Base-by-base conservation (phyloP, 2,797 vertebrate species). In the Meda fulgida region DNA sequence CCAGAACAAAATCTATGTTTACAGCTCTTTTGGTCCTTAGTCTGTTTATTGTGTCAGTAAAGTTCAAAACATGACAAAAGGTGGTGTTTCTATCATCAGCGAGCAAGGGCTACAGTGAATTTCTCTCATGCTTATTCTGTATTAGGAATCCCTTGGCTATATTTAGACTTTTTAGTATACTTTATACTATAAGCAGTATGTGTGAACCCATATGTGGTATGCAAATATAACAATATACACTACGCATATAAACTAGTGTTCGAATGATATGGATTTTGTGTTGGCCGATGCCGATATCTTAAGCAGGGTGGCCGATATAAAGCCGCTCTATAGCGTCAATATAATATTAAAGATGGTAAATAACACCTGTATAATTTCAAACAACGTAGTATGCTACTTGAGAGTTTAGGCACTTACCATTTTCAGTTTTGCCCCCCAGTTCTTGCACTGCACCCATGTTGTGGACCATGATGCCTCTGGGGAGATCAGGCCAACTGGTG, bases 401-500 rank as follows among this genome's bases (percentile, higher is more conserved):
- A 34, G 14, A 18, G 29, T 65, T 73, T 18, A 7, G 7, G 0
- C 7, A 92, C 97, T 86, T 93, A 99, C 98, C 91, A 9, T 88
- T 86, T 31, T 94, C 92, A 31, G 94, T 92, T 91, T 95, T 97
- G 85, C 95, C 95, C 26, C 98, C 98, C 91, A 99, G 93, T 5
- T 97, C 97, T 92, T 97, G 96, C 88, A 99, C 98, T 0, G 96
- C 91, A 10, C 95, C 93, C 97, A 99, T 99, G 3, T 90, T 98
- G 90, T 97, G 95, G 73, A 99, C 94, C 66, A 92, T 94, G 92
- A 99, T 95, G 13, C 97, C 96, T 90, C 96, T 95, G 85, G 98
- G 97, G 66, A 97, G 93, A 85, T 96, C 96, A 0, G 96, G 89
- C 96, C 96, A 97, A 4, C 90, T 92, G 0, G 94, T 92, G 66